phyloP scores from a whole-genome alignment of 1,140 invertebrate genomes.

The Ceratosolen solmsi region DNA sequence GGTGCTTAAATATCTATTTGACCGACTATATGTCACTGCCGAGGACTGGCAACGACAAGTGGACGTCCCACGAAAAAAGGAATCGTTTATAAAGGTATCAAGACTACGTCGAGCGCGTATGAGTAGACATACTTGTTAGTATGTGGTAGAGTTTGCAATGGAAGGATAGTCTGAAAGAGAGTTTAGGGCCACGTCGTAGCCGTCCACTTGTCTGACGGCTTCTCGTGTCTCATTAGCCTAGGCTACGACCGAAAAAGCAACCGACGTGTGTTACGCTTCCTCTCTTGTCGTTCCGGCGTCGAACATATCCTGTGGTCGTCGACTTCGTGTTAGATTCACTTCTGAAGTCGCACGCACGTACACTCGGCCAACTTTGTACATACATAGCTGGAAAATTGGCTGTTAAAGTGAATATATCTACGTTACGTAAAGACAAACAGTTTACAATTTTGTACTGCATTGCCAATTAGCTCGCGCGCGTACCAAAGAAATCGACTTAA shows the following conservation, averaged over 20 bases:
- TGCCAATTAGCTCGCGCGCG: neutral
- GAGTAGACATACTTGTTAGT: neutral
- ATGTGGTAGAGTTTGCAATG: neutral
- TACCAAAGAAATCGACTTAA: neutral
- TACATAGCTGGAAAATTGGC: neutral
- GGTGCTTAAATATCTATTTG: too few species aligned
- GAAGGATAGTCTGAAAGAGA: neutral
- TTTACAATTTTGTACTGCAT: constrained; percentile 6
- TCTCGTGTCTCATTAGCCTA: constrained; percentile 40
- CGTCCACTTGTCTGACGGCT: constrained; percentile 14
- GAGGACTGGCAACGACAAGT: too few species aligned
- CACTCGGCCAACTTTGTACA: neutral
- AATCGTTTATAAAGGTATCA: too few species aligned
- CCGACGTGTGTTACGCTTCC: constrained; percentile 15
- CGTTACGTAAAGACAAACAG: neutral
- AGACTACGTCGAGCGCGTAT: too few species aligned
- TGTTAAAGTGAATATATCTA: constrained; percentile 6
- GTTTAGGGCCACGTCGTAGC: neutral
- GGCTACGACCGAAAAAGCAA: constrained; percentile 30
- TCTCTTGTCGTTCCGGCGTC: constrained; percentile 43
- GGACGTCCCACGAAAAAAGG: too few species aligned
- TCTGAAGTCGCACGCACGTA: constrained; percentile 4
- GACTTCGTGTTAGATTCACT: constrained; percentile 34
- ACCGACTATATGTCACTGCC: too few species aligned
- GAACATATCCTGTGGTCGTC: constrained; percentile 38